phyloP scores from a whole-genome alignment of 2,888 invertebrate genomes.

The Parnassius orleans region DNA sequence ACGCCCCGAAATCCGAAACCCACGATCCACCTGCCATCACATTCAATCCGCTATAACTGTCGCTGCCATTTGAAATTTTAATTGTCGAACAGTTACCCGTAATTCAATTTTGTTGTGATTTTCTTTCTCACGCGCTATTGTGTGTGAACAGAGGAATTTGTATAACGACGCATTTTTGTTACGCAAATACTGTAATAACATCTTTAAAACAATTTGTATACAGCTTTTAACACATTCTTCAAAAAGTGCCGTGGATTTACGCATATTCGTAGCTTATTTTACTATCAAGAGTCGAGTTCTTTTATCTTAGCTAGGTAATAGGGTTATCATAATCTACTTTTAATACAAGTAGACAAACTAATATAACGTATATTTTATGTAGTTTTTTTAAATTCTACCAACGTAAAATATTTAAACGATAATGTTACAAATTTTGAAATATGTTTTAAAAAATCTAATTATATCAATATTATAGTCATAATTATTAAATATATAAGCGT shows the following conservation, averaged over 20 bases:
- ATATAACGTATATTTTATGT: no score
- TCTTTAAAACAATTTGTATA: slow-evolving; percentile 23
- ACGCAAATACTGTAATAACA: slow-evolving; percentile 51
- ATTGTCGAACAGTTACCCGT: slow-evolving; percentile 70
- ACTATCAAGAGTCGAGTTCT: background rate
- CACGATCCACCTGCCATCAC: slow-evolving; percentile 69
- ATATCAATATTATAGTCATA: no score
- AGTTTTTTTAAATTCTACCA: no score
- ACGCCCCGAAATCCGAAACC: slow-evolving; percentile 62
- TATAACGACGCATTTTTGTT: slow-evolving; percentile 59
- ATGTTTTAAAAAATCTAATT: no score
- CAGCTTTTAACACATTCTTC: slow-evolving; percentile 21
- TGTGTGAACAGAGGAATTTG: slow-evolving; percentile 69
- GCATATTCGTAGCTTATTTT: slow-evolving; percentile 7
- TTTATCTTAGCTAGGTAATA: no score
- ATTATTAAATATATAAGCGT: background rate
- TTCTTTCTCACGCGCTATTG: slow-evolving; percentile 68
- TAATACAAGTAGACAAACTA: no score
- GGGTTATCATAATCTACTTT: no score
- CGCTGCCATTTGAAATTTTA: slow-evolving; percentile 67
- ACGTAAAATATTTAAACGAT: no score
- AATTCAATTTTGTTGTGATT: slow-evolving; percentile 59
- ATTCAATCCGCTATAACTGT: slow-evolving; percentile 63
- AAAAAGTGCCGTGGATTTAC: slow-evolving; percentile 10
- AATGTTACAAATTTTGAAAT: no score